Base-by-base conservation (phyloP, 2,113 vertebrate species). In the Jacana jacana region DNA sequence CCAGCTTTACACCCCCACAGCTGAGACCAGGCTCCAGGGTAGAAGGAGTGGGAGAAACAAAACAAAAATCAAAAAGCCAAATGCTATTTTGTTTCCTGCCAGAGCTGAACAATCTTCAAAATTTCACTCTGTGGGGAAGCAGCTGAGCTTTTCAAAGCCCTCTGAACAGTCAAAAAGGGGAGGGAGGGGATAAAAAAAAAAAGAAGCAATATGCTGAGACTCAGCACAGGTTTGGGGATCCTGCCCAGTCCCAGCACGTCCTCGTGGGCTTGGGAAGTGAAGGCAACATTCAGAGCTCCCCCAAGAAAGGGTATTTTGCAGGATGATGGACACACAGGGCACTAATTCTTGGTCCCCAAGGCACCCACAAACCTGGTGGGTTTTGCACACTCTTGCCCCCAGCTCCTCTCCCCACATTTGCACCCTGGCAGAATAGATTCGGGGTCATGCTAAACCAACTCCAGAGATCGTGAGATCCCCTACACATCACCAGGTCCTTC, bases 21-120 rank as follows among this genome's bases (percentile, higher is more conserved):
- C 77, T 3, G 1, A 92, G 65, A 86, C 61, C 77, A 54, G 86
- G 78, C 93, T 91, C 69, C 31, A 30, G 65, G 49, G 83, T 48
- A 78, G 91, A 73, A 82, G 88, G 83, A 92, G 92, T 75, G 76
- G 88, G 88, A 95, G 87, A 28, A 89, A 51, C 28, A 77, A 87
- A 91, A 82, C 13, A 69, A 42, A 42, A 79, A 94, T 85, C 95
- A 88, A 94, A 93, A 79, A 81, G 58, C 66, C 80, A 82, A 85
- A 91, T 89, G 63, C 60, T 19, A 15, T 58, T 68, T 86, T 82
- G 70, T 65, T 72, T 69, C 77, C 85, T 69, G 77, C 83, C 92
- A 93, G 88, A 71, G 18, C 89, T 13, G 75, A 92, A 90, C 76
- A 87, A 81, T 52, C 91, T 77, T 72, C 25, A 66, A 89, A 91